Evolutionary conservation across 2,113 vertebrate species (phyloP).

Genomic region (Archocentrus centrarchus): DNA sequence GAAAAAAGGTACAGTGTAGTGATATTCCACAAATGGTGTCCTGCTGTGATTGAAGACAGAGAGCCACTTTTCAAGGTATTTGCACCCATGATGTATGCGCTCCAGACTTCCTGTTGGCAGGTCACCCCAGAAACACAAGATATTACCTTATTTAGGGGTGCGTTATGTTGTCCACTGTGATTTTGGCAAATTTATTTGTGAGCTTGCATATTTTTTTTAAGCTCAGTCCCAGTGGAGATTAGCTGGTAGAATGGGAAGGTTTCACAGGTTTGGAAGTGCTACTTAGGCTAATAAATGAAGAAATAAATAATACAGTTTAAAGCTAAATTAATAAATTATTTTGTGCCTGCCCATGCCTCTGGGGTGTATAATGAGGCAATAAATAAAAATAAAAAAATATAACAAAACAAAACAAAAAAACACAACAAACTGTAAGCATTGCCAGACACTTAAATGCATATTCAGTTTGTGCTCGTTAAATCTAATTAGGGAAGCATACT

Average conservation of each 20-base stretch:
- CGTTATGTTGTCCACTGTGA: background rate
- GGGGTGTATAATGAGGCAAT: constrained; percentile 44
- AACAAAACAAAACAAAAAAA: background rate
- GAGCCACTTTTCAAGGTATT: background rate
- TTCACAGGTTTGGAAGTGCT: constrained; percentile 37
- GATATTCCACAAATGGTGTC: too few relatives aligned
- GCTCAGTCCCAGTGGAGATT: background rate
- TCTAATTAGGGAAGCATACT: constrained; percentile 61
- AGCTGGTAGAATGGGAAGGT: constrained; percentile 4
- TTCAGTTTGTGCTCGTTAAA: constrained; percentile 49
- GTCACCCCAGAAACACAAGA: background rate
- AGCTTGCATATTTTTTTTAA: background rate
- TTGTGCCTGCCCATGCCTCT: constrained; percentile 60
- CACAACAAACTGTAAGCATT: constrained; percentile 36
- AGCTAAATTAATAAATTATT: constrained; percentile 59
- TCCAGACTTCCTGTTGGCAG: background rate
- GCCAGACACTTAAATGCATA: constrained; percentile 57
- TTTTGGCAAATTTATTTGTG: background rate
- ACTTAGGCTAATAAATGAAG: constrained; percentile 59
- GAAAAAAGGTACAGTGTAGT: too few relatives aligned
- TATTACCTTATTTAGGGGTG: background rate
- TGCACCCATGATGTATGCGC: background rate
- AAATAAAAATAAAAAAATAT: background rate
- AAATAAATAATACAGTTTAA: constrained; percentile 70
- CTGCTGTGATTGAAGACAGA: too few relatives aligned